Evolutionary conservation across 2,113 vertebrate species (phyloP).

Genomic region (Phalacrocorax brasilianus): DNA sequence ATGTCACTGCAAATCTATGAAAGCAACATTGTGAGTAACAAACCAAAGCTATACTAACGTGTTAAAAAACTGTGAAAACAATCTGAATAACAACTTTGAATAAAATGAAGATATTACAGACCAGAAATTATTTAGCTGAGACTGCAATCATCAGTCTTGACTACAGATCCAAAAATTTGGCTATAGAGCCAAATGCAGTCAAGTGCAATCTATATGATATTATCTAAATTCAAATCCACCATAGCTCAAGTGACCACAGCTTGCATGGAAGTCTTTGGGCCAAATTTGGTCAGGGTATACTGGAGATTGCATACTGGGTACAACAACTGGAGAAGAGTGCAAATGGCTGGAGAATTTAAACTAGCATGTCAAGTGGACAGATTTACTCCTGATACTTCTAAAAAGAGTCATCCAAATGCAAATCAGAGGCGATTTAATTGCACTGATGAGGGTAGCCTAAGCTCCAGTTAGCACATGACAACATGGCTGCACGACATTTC

Average conservation of each 20-base stretch:
- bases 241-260: background rate
- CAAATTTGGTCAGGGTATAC: background rate
- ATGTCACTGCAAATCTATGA: conserved; percentile 35
- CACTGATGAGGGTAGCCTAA: background rate
- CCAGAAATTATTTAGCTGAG: background rate
- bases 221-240: background rate
- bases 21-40: background rate
- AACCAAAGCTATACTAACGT: background rate
- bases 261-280: background rate
- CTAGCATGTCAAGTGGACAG: background rate
- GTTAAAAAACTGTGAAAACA: background rate
- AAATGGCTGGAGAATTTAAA: background rate
- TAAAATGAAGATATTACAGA: background rate
- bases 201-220: background rate
- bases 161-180: background rate
- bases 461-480: background rate
- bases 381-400: background rate
- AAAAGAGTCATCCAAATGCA: background rate
- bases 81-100: background rate
- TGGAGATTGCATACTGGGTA: background rate
- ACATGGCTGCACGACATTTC: background rate
- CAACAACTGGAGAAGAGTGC: background rate
- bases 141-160: background rate
- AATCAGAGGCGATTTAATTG: background rate
- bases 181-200: background rate